Evolutionary conservation across 1,140 invertebrate species (phyloP), one percentile per base, ranked within the genome.

Genomic region (Platyura marginata): DNA sequence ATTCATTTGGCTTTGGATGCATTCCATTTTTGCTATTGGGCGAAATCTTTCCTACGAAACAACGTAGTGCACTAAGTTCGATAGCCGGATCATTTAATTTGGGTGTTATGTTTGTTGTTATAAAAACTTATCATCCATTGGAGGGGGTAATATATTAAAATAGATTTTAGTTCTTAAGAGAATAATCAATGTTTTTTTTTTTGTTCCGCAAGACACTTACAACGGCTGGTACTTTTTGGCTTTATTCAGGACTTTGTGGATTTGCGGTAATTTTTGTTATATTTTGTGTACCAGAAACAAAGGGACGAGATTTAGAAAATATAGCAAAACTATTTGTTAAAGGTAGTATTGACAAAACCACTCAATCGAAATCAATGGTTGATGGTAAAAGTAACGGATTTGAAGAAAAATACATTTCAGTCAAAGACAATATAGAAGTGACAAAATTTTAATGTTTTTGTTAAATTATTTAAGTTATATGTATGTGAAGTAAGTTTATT

Each of bases 21-120:
- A 72, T 88, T 34, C 81, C 83, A 0, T 88, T 83, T 70, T 65
- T 84, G 48, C 70, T 88, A 46, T 70, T 80, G 46, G 73, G 75
- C 1, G 81, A 87, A 61, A 55, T 85, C 47, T 80, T 82, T 63
- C 66, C 81, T 42, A 62, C 79, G 49, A 72, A 80, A 40, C 68
- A 88, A 13, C 81, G 84, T 44, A 81, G 79, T 47, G 71, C 83
- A 23, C 79, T 80, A 21, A 65, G 70, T 50, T 72, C 81, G 0
- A 71, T 86, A 50, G 77, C 81, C 3, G 78, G 78, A 33, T 68
- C 75, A 10, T 75, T 79, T 48, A 91, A 88, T 51, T 80, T 88
- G 71, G 50, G 79, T 3, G 73, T 77, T 43, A 84, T 81, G 40
- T 93, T 93, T 57, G 47, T 84, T 9, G 75, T 91, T 1, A 90